phyloP scores from a whole-genome alignment of 2,888 invertebrate species.

The Philonicus albiceps region DNA sequence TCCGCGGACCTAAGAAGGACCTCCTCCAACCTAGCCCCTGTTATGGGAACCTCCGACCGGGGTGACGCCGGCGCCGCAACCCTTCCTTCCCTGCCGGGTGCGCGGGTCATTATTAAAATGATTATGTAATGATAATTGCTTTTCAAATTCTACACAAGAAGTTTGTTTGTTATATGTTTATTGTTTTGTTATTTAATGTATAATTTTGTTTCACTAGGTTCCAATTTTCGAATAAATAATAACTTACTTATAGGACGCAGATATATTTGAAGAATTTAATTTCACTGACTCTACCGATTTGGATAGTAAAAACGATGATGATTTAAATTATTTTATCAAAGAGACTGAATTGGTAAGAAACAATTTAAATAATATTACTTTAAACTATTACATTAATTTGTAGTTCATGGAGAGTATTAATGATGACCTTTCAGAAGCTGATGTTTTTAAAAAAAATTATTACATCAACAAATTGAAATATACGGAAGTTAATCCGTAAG shows the following conservation, averaged over 20 bases:
- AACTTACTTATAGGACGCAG: conserved; percentile 47
- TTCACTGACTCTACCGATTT: conserved; percentile 55
- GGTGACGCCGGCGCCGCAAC: too few relatives aligned
- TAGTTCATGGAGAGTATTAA: conserved; percentile 51
- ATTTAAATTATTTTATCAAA: conserved; percentile 57
- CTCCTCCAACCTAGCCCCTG: too few relatives aligned
- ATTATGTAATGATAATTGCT: too few relatives aligned
- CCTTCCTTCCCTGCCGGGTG: too few relatives aligned
- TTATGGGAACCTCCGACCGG: too few relatives aligned
- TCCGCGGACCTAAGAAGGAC: too few relatives aligned
- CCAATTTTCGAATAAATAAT: too few relatives aligned
- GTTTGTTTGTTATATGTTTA: too few relatives aligned
- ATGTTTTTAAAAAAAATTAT: conserved; percentile 82
- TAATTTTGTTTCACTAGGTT: too few relatives aligned
- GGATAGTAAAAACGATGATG: conserved; percentile 52
- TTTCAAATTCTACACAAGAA: too few relatives aligned
- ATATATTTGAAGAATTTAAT: conserved; percentile 56
- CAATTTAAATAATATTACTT: not conserved
- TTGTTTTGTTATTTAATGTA: too few relatives aligned
- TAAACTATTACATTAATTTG: not conserved
- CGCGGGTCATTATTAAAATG: too few relatives aligned
- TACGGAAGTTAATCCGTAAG: conserved; percentile 78
- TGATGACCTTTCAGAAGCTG: not conserved
- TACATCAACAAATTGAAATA: conserved; percentile 90
- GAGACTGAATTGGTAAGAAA: conserved; percentile 55